These are phyloP conservation scores for Cettia cetti DNA, from an alignment of 2,113 vertebrate species.

Conservation along the genomic window DNA sequence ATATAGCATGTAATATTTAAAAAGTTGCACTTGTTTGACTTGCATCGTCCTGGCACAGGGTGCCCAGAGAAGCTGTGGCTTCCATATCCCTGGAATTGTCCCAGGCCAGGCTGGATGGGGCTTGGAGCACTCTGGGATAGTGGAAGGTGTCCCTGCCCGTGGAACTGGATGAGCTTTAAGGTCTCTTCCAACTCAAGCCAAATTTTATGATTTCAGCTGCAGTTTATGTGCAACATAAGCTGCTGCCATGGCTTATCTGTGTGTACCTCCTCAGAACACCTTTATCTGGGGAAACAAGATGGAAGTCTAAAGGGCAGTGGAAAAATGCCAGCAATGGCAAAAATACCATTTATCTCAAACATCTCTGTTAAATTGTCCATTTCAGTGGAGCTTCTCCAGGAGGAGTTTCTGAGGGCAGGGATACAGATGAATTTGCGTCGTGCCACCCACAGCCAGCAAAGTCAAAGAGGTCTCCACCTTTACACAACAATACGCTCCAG, in stretches of 20 bases:
- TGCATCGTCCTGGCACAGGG: neutral
- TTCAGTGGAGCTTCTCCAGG: neutral
- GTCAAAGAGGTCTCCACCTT: neutral
- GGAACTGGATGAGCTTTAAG: neutral
- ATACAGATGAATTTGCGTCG: neutral
- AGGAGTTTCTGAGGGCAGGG: neutral
- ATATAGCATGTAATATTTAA: accelerated
- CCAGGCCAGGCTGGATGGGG: neutral
- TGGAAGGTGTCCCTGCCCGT: neutral
- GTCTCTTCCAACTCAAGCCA: neutral
- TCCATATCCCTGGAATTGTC: neutral
- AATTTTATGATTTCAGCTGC: neutral
- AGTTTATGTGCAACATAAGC: neutral
- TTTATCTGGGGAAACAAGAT: neutral
- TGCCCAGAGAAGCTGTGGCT: neutral
- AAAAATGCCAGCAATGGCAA: neutral
- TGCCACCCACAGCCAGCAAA: neutral
- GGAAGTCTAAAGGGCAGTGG: neutral
- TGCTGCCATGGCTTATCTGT: accelerated
- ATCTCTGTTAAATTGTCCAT: neutral
- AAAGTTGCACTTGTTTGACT: neutral
- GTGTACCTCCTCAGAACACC: accelerated
- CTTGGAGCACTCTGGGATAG: neutral
- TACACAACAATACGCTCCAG: accelerated
- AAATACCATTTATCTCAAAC: neutral